Percentiles rank a stretch among this genome's conserved stretches.
Evolutionary conservation across 2,113 vertebrate genomes (phyloP).

Genomic region (Pycnonotus jocosus): DNA sequence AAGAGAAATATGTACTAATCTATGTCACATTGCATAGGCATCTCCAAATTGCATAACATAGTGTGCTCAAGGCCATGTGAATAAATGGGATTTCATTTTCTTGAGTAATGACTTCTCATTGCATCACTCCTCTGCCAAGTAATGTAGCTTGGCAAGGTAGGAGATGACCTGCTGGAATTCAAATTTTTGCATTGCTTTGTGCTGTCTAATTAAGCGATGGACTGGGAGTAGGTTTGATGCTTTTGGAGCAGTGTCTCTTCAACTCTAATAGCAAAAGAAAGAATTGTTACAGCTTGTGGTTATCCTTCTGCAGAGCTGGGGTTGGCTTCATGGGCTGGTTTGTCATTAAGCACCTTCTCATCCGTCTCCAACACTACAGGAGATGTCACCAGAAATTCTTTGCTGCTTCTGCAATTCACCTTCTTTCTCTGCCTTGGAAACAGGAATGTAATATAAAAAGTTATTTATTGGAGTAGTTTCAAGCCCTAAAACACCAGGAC

Average conservation of each 20-base stretch:
- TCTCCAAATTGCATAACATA: background rate
- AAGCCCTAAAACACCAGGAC: background rate
- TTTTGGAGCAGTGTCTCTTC: background rate
- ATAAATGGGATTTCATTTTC: conserved; percentile 45
- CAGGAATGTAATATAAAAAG: background rate
- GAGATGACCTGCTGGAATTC: conserved; percentile 36
- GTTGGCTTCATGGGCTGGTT: background rate
- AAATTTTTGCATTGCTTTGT: background rate
- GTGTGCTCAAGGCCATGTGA: background rate
- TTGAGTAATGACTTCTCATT: conserved; percentile 29
- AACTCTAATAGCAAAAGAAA: background rate
- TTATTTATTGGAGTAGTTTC: background rate
- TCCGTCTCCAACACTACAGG: background rate
- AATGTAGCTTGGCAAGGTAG: conserved; percentile 18
- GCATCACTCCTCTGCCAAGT: conserved; percentile 6
- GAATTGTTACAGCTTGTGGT: background rate
- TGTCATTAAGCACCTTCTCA: background rate
- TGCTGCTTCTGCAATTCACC: background rate
- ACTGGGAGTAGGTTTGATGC: background rate
- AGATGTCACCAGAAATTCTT: background rate
- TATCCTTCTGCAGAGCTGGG: background rate
- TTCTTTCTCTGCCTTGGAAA: background rate
- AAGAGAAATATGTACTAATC: background rate
- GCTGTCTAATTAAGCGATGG: background rate
- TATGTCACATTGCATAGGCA: conserved; percentile 13